phyloP scores from a whole-genome alignment of 2,888 invertebrate species.

The Minunthozetes semirufus region DNA sequence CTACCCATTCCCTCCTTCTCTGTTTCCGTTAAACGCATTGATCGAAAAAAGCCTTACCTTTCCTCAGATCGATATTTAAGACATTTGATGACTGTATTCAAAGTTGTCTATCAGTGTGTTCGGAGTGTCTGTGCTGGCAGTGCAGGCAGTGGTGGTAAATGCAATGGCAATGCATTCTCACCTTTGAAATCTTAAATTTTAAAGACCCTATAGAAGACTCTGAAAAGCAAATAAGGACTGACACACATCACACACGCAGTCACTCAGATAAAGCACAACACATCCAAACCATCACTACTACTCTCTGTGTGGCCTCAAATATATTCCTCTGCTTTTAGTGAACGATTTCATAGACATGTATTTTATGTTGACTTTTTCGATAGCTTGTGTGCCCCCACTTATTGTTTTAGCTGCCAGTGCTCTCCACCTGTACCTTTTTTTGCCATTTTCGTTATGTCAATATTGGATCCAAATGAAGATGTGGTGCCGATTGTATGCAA shows the following conservation, averaged over 20 bases:
- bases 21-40: slow-evolving; percentile 1
- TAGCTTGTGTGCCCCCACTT: slow-evolving; percentile 16
- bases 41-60: not conserved
- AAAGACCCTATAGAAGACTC: not conserved
- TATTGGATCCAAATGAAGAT: slow-evolving; percentile 24
- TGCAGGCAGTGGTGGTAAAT: too few relatives aligned
- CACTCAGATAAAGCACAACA: not conserved
- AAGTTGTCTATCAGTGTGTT: not conserved
- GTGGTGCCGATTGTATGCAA: slow-evolving; percentile 9
- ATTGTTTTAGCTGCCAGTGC: slow-evolving; percentile 26
- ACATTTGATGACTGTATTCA: not conserved
- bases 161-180: slow-evolving; percentile 6
- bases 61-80: too few relatives aligned
- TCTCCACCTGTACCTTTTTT: slow-evolving; percentile 23
- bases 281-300: not conserved
- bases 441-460: slow-evolving; percentile 18
- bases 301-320: slow-evolving; percentile 30
- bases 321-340: not conserved
- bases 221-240: slow-evolving; percentile 25
- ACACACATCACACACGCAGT: slow-evolving; percentile 25
- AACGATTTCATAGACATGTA: not conserved
- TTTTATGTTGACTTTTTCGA: slow-evolving; percentile 19
- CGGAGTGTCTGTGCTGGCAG: not conserved
- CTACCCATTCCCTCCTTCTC: not conserved
- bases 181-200: not conserved